Conservation (phyloP, 2,113 vertebrate genomes). For the Aphelocoma coerulescens region DNA sequence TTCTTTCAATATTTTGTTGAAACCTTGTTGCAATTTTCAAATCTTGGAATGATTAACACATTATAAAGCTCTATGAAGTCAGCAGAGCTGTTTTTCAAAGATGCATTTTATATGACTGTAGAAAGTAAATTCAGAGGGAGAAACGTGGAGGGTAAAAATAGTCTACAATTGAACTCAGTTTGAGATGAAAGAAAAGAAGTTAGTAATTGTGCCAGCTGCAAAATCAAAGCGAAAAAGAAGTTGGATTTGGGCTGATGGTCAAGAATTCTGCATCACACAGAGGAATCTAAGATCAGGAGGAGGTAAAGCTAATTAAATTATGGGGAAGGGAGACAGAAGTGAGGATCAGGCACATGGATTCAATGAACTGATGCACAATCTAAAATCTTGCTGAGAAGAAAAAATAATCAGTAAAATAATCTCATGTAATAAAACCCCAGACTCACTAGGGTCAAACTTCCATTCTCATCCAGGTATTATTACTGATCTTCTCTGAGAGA, state of each 20-base stretch:
- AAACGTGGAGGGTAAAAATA: neutral
- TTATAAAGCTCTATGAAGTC: neutral
- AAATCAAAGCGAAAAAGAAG: neutral
- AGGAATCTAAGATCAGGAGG: neutral
- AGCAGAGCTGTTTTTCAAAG: neutral
- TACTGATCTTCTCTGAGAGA: neutral
- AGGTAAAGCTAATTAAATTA: neutral
- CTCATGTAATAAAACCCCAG: neutral
- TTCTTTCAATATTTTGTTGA: neutral
- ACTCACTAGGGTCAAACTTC: neutral
- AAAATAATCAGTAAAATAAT: neutral
- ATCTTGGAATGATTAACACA: neutral
- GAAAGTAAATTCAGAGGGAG: neutral
- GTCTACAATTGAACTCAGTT: neutral
- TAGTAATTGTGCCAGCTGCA: neutral
- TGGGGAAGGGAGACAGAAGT: fast-evolving
- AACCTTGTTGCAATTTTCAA: neutral
- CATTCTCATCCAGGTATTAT: neutral
- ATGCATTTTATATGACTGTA: neutral
- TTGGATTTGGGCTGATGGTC: neutral
- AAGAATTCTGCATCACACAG: neutral
- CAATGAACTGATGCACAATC: neutral
- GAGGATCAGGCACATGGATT: neutral
- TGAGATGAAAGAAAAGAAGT: neutral
- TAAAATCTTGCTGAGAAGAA: neutral